These are phyloP conservation scores for Mimachlamys varia DNA, from an alignment of 2,888 invertebrate genomes.

Conservation along the genomic window DNA sequence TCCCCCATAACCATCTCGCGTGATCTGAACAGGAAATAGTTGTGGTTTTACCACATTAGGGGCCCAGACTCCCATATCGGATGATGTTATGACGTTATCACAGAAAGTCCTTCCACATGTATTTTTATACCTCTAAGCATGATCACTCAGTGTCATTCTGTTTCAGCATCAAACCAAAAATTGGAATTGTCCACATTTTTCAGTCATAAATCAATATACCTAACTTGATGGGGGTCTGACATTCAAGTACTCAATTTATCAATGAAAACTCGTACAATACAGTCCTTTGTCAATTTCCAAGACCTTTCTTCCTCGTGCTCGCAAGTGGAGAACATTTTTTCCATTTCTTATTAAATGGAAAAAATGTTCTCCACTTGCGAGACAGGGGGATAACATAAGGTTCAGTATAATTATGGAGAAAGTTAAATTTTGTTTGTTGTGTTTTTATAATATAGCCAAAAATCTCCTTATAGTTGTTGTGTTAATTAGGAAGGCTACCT, in stretches of 20 bases:
- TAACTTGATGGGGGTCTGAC: too few species aligned
- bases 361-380: too few species aligned
- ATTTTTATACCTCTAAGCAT: background rate
- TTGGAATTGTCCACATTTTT: background rate
- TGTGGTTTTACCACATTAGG: slow-evolving; percentile 2
- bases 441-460: too few species aligned
- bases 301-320: background rate
- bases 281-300: too few species aligned
- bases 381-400: too few species aligned
- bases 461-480: too few species aligned
- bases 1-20: background rate
- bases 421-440: too few species aligned
- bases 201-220: background rate
- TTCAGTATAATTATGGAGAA: too few species aligned
- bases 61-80: background rate
- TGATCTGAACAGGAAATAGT: background rate
- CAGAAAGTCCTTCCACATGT: background rate
- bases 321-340: background rate
- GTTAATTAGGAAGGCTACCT: too few species aligned
- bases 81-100: background rate
- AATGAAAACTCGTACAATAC: too few species aligned
- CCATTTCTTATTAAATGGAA: background rate
- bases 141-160: background rate
- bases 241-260: too few species aligned
- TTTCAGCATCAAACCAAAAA: background rate